Conservation (phyloP, 2,888 invertebrate species). For the Caenorhabditis sp. region DNA sequence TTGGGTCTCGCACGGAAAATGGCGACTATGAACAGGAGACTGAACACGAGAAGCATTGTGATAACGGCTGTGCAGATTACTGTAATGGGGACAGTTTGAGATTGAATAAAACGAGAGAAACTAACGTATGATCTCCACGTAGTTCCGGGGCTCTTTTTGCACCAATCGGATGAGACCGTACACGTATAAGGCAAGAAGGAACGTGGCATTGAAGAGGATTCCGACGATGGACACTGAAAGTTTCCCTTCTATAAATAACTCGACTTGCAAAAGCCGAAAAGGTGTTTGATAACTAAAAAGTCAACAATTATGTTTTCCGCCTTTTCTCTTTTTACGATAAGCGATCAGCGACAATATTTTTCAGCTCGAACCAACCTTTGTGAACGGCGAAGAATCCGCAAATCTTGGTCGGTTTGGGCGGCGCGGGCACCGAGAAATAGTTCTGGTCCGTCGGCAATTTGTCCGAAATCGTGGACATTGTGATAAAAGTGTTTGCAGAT, state of each 20-base stretch:
- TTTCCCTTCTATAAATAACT: neutral
- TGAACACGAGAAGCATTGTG: slow-evolving; percentile 28
- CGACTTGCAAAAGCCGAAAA: neutral
- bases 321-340: neutral
- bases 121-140: slow-evolving; percentile 49
- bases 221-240: slow-evolving; percentile 59
- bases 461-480: slow-evolving; percentile 59
- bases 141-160: slow-evolving; percentile 38
- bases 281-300: neutral
- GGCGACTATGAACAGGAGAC: slow-evolving; percentile 47
- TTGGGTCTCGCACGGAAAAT: slow-evolving; percentile 46
- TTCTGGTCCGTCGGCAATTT: slow-evolving; percentile 54
- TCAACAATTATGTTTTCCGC: neutral
- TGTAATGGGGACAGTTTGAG: slow-evolving; percentile 14
- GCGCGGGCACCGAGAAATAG: slow-evolving; percentile 36
- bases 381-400: slow-evolving; percentile 53
- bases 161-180: slow-evolving; percentile 42
- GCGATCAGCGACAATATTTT: neutral
- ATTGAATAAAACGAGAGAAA: neutral
- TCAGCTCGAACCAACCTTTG: slow-evolving; percentile 35
- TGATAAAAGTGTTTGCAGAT: slow-evolving; percentile 39
- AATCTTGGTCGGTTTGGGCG: slow-evolving; percentile 49
- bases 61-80: slow-evolving; percentile 48
- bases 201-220: slow-evolving; percentile 49
- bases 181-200: slow-evolving; percentile 42